A percentile compares a stretch with the other conserved stretches of the same genome.
phyloP scores from a whole-genome alignment of 2,797 vertebrate genomes.

The Parotocinclus haroldoi region DNA sequence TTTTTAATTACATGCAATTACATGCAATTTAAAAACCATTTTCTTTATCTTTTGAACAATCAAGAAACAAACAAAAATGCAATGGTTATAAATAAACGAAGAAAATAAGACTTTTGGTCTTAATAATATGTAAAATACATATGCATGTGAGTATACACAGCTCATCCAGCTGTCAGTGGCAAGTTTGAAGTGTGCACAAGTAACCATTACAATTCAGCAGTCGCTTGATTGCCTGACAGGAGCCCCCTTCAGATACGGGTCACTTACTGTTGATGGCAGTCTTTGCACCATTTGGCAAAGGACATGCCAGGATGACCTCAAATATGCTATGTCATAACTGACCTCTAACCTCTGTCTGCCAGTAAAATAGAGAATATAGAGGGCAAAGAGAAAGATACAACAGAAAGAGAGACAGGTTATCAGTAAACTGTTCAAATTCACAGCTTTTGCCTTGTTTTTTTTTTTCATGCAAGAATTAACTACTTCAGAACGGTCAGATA shows the following conservation, averaged over 20 bases:
- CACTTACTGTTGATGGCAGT: constrained; percentile 62
- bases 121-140: constrained; percentile 11
- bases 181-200: constrained; percentile 48
- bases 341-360: constrained; percentile 56
- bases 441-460: neutral
- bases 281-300: constrained; percentile 8
- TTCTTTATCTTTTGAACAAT: too few species aligned
- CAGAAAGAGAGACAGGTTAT: neutral
- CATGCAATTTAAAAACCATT: too few species aligned
- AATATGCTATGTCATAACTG: constrained; percentile 61
- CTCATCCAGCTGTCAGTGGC: constrained; percentile 57
- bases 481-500: too few species aligned
- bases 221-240: constrained; percentile 64
- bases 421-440: constrained; percentile 6
- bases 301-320: constrained; percentile 51
- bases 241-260: constrained; percentile 69
- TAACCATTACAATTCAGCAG: constrained; percentile 60
- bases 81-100: too few species aligned
- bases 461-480: too few species aligned
- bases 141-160: neutral
- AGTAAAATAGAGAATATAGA: constrained; percentile 6
- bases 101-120: neutral
- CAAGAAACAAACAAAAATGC: too few species aligned
- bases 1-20: too few species aligned
- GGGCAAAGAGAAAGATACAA: constrained; percentile 13